A percentile compares a stretch with the other conserved stretches of the same genome.
Evolutionary conservation across 2,797 vertebrate species (phyloP).

Genomic region (Oreochromis mossambicus): DNA sequence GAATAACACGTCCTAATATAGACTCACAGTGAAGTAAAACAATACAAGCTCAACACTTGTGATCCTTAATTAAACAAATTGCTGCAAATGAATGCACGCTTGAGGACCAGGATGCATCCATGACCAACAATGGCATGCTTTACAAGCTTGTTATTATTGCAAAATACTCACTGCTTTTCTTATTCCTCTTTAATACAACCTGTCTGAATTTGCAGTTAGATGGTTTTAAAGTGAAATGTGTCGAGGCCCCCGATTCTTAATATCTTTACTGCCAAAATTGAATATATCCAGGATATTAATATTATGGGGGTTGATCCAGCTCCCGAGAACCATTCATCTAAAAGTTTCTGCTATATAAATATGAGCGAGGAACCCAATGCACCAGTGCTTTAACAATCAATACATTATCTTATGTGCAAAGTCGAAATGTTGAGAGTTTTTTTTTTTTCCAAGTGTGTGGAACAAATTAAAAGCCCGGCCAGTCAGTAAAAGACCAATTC

Average conservation of each 20-base stretch:
- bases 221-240: constrained; percentile 39
- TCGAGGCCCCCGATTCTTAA: constrained; percentile 34
- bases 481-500: constrained; percentile 92
- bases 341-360: constrained; percentile 69
- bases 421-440: constrained; percentile 64
- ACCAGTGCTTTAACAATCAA: constrained; percentile 76
- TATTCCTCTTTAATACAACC: neutral
- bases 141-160: constrained; percentile 19
- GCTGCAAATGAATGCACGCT: neutral
- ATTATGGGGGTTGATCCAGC: constrained; percentile 48
- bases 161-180: neutral
- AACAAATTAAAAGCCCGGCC: constrained; percentile 84
- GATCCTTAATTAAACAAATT: neutral
- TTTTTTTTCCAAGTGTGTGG: constrained; percentile 68
- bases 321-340: constrained; percentile 60
- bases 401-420: constrained; percentile 80
- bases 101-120: constrained; percentile 24
- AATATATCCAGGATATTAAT: constrained; percentile 55
- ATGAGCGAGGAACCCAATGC: constrained; percentile 51
- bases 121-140: constrained; percentile 30
- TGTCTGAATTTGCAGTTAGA: constrained; percentile 19
- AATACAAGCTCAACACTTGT: neutral
- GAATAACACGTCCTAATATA: neutral
- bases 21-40: neutral
- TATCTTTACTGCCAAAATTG: constrained; percentile 38